Base-by-base conservation (phyloP, 2,113 vertebrate species). In the Oceanites oceanicus region DNA sequence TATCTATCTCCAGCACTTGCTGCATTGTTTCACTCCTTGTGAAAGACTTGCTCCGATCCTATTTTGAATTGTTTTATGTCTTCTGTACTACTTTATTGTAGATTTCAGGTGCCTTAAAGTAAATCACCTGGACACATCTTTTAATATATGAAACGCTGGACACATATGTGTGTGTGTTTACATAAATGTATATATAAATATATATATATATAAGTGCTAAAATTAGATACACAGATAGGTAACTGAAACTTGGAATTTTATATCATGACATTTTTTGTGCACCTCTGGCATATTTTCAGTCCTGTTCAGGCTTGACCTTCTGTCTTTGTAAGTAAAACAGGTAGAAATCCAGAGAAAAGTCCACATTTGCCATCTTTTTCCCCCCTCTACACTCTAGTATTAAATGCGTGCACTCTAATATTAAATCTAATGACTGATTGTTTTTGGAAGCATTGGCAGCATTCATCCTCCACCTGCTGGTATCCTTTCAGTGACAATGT, bases 31-130 rank as follows among this genome's bases (percentile, higher is more conserved):
- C 81, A 67, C 26, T 81, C 45, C 65, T 70, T 21, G 27, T 53
- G 61, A 90, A 93, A 66, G 93, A 94, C 79, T 84, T 95, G 72
- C 82, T 98, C 63, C 50, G 40, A 94, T 97, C 87, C 70, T 90
- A 85, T 85, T 96, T 91, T 85, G 50, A 95, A 94, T 93, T 92
- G 65, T 36, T 96, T 97, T 96, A 91, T 77, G 40, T 89, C 65
- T 93, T 88, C 74, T 93, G 50, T 94, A 77, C 47, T 92, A 75
- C 93, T 84, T 78, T 95, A 66, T 59, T 93, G 65, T 78, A 70
- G 52, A 86, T 90, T 96, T 95, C 66, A 95, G 62, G 75, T 77
- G 75, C 56, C 55, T 88, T 74, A 95, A 85, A 93, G 68, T 95
- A 97, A 86, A 95, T 36, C 30, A 70, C 55, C 34, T 68, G 83